Evolutionary conservation across 2,113 vertebrate species (phyloP), one percentile per base, ranked within the genome.

Genomic region (Ahaetulla prasina): DNA sequence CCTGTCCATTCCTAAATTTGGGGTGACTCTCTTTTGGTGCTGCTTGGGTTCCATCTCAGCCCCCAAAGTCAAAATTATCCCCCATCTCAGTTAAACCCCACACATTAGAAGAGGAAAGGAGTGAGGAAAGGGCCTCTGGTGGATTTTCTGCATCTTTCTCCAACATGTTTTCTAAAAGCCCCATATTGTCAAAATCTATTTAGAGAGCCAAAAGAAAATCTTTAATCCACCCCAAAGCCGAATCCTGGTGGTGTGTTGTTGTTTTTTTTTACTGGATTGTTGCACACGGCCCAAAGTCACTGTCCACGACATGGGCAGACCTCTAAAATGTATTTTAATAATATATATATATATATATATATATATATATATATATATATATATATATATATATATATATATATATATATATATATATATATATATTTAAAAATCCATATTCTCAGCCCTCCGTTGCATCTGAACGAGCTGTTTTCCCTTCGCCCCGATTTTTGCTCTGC

Each of bases 171-270:
- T 10, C 27, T 3, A 16, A 45, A 49, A 50, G 5, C 27, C 25
- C 47, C 50, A 18, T 18, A 16, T 27, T 16, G 25, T 86, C 52
- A 7, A 39, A 35, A 74, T 20, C n/a, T 0, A 3, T 74, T 39
- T 2, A 35, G 68, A n/a, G 68, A 74, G n/a, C 14, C n/a, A 2
- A 74, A 74, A 35, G 14, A 16, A 35, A 8, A 35, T 74, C 14
- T 35, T 74, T 74, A 35, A 74, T 74, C n/a, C 14, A 18, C 14
- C 63, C 25, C n/a, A 74, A 74, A 74, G 14, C 63, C n/a, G 0
- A 18, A 74, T 74, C n/a, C n/a, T 18, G 54, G 20, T 0, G 1
- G 0, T 3, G 3, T 25, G 1, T 27, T 12, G 3, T 27, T 25
- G 10, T 60, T 60, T 12, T 11, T 27, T 25, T 57, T 60, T 60